phyloP scores from a whole-genome alignment of 2,888 invertebrate genomes.

The Amblyjoppa proteus region DNA sequence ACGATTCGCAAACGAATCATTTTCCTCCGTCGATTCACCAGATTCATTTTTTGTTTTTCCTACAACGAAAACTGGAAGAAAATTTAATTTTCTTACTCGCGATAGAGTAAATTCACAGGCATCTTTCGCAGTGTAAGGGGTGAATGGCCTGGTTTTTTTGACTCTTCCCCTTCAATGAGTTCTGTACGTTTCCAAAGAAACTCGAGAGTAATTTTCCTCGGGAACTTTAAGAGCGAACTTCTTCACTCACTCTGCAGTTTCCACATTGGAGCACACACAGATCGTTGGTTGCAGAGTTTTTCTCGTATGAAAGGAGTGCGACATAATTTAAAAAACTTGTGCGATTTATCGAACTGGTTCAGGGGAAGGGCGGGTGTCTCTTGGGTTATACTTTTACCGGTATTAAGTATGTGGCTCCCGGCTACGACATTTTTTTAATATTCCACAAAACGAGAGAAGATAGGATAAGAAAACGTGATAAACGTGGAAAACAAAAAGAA shows the following conservation, averaged over 20 bases:
- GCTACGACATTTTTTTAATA: conserved; percentile 51
- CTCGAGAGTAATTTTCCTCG: conserved; percentile 33
- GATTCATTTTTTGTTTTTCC: neutral
- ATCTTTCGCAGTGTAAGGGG: neutral
- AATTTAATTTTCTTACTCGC: conserved; percentile 10
- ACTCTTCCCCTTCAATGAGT: neutral
- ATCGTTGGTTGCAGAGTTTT: conserved; percentile 5
- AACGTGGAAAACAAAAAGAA: conserved; percentile 6
- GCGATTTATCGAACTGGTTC: conserved; percentile 57
- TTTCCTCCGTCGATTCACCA: conserved; percentile 5
- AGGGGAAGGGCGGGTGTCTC: neutral
- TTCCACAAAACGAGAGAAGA: conserved; percentile 43
- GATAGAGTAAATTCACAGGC: neutral
- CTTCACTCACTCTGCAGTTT: conserved; percentile 17
- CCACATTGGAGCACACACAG: conserved; percentile 9
- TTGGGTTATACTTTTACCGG: conserved; percentile 17
- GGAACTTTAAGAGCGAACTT: conserved; percentile 42
- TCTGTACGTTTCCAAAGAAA: conserved; percentile 8
- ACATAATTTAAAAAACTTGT: conserved; percentile 62
- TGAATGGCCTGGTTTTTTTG: conserved; percentile 7
- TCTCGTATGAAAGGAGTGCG: conserved; percentile 42
- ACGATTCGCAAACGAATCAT: neutral
- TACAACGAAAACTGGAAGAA: neutral
- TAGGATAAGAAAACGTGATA: conserved; percentile 29
- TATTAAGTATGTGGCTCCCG: conserved; percentile 37